Evolutionary conservation across 30 jellyfish, hydroid and myxozoan species (phyloP), one percentile per base, ranked within the genome.

Genomic region (Cassiopea andromeda): DNA sequence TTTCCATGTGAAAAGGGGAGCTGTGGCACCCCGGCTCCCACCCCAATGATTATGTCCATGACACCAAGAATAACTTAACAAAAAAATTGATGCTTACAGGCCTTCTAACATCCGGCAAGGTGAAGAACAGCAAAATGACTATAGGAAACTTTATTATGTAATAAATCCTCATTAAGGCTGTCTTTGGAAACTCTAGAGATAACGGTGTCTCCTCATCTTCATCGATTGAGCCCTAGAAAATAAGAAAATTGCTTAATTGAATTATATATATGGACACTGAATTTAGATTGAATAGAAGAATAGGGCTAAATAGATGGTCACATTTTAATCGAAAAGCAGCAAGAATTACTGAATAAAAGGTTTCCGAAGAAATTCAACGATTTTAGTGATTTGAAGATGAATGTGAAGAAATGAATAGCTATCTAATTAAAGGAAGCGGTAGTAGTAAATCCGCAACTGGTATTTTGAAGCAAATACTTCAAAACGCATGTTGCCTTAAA

Each of bases 71-170:
- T 27, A 27, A 27, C 38, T 27, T 0, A 27, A 27, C 38, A 27
- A 27, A 27, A 27, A 27, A 48, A 38, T 46, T 7, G n/a, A 48
- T 68, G 46, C 94, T 81, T 68, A 93, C 98, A 87, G 98, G 97
- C 75, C 91, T 75, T 58, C 98, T 80, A 19, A 94, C 98, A 81
- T 94, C 98, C 17, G 98, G 98, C 46, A 94, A 46, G 4, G 98
- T 94, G 48, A 87, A 7, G 81, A 89, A 48, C 61, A 94, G 84
- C 75, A 86, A 17, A 50, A 94, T 16, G 73, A 94, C 76, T 12
- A 94, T 77, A 1, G 98, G 98, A 10, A 86, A 73, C 54, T 90
- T 94, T 45, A 94, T 75, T 69, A 94, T 69, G 85, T 94, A 89
- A 66, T 80, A 94, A 60, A 90, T 43, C 46, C 97, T 80, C 69